Base-by-base conservation (phyloP, 2,113 vertebrate genomes). In the Ibidorhyncha struthersii region DNA sequence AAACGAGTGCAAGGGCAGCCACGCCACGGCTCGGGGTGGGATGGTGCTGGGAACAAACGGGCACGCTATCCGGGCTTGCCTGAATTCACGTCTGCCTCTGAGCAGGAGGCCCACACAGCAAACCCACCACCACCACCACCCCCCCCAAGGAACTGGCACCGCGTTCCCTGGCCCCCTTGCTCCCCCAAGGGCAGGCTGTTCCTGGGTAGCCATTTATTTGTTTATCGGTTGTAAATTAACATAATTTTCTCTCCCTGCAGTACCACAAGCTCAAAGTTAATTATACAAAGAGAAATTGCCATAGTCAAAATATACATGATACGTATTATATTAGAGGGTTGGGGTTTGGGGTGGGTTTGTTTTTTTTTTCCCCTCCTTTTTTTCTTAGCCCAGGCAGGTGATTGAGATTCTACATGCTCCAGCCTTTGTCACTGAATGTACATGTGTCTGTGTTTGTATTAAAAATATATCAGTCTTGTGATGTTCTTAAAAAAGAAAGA, bases 381-480 rank as follows among this genome's bases (percentile, higher is more conserved):
- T 98, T 97, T 97, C 95, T 98, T 98, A 98, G 98, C 97, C 98
- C 98, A 98, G 98, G 98, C 98, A 98, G 98, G 98, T 98, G 98
- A 97, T 95, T 93, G 86, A 96, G 96, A 98, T 97, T 96, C 95
- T 97, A 96, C 97, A 98, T 97, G 95, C 96, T 96, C 91, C 95
- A 97, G 93, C 96, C 92, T 95, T 87, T 96, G 90, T 95, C 93
- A 63, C 78, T 90, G 69, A 91, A 77, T 72, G 83, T 93, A 53
- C 69, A 88, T 84, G 90, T 79, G 67, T 16, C 73, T 97, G 93
- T 91, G 90, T 90, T 53, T 95, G 96, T 96, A 90, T 94, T 97
- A 97, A 94, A 97, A 98, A 76, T 94, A 98, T 91, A 96, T 96
- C 91, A 98, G 96, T 97, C 97, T 96, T 96, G 97, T 96, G 95